Evolutionary conservation across 2,888 invertebrate species (phyloP), one percentile per base, ranked within the genome.

Genomic region (Pristionchus fissidentatus): DNA sequence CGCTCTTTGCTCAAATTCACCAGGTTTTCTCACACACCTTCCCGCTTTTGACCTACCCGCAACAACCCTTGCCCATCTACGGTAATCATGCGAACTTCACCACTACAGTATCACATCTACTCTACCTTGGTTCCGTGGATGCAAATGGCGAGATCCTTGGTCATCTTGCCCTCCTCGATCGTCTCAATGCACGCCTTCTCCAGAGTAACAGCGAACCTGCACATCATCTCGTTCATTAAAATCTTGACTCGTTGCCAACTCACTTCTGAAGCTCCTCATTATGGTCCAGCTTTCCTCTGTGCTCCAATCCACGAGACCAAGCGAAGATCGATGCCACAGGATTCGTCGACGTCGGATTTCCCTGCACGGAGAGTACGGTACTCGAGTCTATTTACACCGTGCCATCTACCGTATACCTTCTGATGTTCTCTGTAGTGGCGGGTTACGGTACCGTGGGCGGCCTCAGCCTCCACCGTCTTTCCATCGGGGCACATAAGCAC

Each of bases 281-380:
- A 87, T 94, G 93, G 92, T 97, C 97, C 60, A 97, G 93, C 92
- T 95, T 95, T 78, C 96, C 96, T 87, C 97, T 94, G 92, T 97
- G 97, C 81, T 95, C 94, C 75, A 97, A 94, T 1, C 96, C 96
- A 81, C 96, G 93, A 0, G 96, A 96, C 96, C 96, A 97, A 15
- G 96, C 97, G 93, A 95, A 97, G 91, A 97, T 96, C 62, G 96
- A 96, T 22, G 97, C 97, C 84, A 97, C 95, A 15, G 97, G 96
- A 93, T 97, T 97, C 84, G 97, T 97, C 86, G 96, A 96, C 2
- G 97, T 97, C 81, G 95, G 95, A 91, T 95, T 94, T 84, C 96
- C 96, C 94, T 93, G 82, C 10, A 70, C 26, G 22, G 4, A 41
- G n/a, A n/a, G n/a, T n/a, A n/a, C n/a, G n/a, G n/a, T 62, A n/a